Conservation (phyloP, 2,888 invertebrate species). For the Pseudanteris insignis region DNA sequence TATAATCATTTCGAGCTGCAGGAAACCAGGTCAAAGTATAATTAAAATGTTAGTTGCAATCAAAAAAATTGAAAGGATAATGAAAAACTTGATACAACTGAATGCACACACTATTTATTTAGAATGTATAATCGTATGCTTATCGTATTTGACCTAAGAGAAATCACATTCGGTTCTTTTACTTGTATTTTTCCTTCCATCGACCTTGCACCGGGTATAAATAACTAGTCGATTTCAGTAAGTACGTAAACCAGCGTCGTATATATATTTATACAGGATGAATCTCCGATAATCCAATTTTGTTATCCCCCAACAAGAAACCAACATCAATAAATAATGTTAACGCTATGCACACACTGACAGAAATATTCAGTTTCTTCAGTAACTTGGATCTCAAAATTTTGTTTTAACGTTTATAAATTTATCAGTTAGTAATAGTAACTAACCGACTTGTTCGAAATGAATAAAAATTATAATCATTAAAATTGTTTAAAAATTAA, state of each 20-base stretch:
- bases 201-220: slow-evolving; percentile 58
- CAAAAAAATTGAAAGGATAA: too few relatives aligned
- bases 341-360: slow-evolving; percentile 22
- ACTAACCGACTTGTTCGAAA: too few relatives aligned
- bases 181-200: slow-evolving; percentile 48
- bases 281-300: slow-evolving; percentile 43
- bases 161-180: slow-evolving; percentile 61
- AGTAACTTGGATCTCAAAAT: too few relatives aligned
- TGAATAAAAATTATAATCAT: too few relatives aligned
- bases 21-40: too few relatives aligned
- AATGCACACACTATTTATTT: slow-evolving; percentile 66
- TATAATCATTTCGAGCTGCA: too few relatives aligned
- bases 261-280: slow-evolving; percentile 45
- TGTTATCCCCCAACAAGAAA: slow-evolving; percentile 25
- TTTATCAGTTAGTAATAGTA: too few relatives aligned
- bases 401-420: too few relatives aligned
- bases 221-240: slow-evolving; percentile 54
- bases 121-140: slow-evolving; percentile 64
- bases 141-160: slow-evolving; percentile 63
- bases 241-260: slow-evolving; percentile 56
- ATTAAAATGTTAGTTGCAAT: too few relatives aligned
- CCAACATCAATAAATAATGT: slow-evolving; percentile 31
- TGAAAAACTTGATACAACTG: neutral
- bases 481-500: too few relatives aligned
- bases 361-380: too few relatives aligned